Base-by-base conservation (phyloP, 2,113 vertebrate genomes). In the Pyxicephalus adspersus region DNA sequence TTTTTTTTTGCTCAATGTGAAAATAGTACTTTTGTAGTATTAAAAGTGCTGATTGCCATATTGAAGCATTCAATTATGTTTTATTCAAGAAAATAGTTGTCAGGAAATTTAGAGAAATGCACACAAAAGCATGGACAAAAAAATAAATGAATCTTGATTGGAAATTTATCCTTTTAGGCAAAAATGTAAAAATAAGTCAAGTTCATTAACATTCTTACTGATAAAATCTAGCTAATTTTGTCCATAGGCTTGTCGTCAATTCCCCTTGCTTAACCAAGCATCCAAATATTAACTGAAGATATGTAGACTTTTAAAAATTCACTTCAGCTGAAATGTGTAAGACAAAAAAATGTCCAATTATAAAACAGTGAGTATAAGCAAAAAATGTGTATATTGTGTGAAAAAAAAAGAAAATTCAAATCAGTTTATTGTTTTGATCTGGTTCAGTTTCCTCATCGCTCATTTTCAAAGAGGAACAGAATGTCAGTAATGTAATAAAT, bases 131-230 rank as follows among this genome's bases (percentile, higher is more conserved):
- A 60, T 22, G 20, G 16, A 19, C 4, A n/a, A n/a, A 75, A 63
- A 45, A 38, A 63, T 75, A 45, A 45, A 75, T 75, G 57, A 75
- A 34, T 75, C 19, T 63, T 61, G 73, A 75, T 61, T 75, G 63
- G 57, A 63, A 38, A 60, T 75, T 20, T 23, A 26, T 16, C 26
- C 55, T 45, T n/a, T 16, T 26, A 45, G 73, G 57, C 31, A 61
- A 75, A 50, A 28, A 58, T 74, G n/a, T 23, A 58, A 74, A 34
- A 28, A 71, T 50, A 68, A 28, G 26, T 23, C 22, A 54, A 18
- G n/a, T 25, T 55, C 26, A 70, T 70, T 70, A 71, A 71, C 19
- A 74, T 23, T 17, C 17, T 29, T 3, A 55, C 15, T 58, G 5
- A 74, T 15, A 38, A 45, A 74, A 74, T 4, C 38, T 54, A 28